Evolutionary conservation across 2,888 invertebrate species (phyloP).

Genomic region (Vanessa cardui): DNA sequence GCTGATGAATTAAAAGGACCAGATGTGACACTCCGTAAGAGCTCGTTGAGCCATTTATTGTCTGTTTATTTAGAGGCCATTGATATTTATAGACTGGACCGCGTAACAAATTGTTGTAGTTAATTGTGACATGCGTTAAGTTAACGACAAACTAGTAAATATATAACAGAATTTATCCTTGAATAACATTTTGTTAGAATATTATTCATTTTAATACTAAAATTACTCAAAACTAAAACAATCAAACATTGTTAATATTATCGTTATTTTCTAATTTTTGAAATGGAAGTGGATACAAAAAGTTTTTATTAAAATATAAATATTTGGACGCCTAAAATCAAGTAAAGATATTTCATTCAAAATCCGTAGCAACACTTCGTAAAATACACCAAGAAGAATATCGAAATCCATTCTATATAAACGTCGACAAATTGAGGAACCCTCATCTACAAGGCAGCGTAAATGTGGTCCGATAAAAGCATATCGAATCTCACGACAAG

Average conservation of each 20-base stretch:
- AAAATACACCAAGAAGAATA: conserved; percentile 25
- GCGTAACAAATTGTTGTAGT: neutral
- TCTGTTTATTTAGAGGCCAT: conserved; percentile 17
- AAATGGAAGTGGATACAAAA: too few species aligned
- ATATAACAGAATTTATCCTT: neutral
- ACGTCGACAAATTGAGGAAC: conserved; percentile 63
- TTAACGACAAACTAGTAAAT: neutral
- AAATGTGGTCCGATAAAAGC: conserved; percentile 56
- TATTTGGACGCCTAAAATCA: neutral
- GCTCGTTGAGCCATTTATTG: conserved; percentile 29
- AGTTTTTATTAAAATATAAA: neutral
- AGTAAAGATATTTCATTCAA: conserved; percentile 12
- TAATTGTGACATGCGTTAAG: neutral
- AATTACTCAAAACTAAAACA: too few species aligned
- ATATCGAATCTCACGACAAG: conserved; percentile 46
- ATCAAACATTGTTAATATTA: too few species aligned
- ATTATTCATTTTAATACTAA: too few species aligned
- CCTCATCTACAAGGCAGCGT: conserved; percentile 51
- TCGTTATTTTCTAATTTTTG: too few species aligned
- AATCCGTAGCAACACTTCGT: conserved; percentile 25
- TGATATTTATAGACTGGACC: conserved; percentile 8
- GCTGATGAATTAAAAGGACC: conserved; percentile 57
- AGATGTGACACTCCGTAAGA: conserved; percentile 49
- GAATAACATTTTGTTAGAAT: too few species aligned
- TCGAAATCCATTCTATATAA: conserved; percentile 48